A percentile compares a stretch with the other conserved stretches of the same genome.
These are phyloP conservation scores for Cartodere bifasciata DNA, from an alignment of 2,888 invertebrate species.

Conservation along the genomic window DNA sequence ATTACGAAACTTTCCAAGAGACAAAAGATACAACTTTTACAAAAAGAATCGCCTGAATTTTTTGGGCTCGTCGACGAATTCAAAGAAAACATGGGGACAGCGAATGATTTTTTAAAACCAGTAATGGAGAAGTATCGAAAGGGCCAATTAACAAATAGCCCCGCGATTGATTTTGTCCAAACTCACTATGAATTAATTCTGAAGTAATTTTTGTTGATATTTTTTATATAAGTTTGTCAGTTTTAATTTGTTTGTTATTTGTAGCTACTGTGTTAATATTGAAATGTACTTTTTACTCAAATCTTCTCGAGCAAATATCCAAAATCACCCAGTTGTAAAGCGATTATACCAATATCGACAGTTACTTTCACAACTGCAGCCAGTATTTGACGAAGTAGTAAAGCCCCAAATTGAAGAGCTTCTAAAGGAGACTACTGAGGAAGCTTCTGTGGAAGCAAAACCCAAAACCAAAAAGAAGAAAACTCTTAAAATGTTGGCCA, in stretches of 20 bases:
- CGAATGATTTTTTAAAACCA: constrained; percentile 53
- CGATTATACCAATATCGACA: constrained; percentile 70
- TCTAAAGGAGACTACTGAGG: constrained; percentile 32
- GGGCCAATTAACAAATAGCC: constrained; percentile 48
- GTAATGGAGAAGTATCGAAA: constrained; percentile 49
- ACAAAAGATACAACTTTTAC: constrained; percentile 62
- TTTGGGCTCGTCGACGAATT: constrained; percentile 65
- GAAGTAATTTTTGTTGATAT: constrained; percentile 33
- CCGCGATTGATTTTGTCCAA: constrained; percentile 57
- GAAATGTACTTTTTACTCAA: constrained; percentile 77
- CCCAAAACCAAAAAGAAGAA: constrained; percentile 31
- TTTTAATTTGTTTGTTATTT: constrained; percentile 11
- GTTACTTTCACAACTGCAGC: constrained; percentile 59
- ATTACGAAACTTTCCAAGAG: constrained; percentile 60
- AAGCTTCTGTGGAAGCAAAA: constrained; percentile 1
- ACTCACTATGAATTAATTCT: constrained; percentile 35
- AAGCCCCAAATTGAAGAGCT: constrained; percentile 55
- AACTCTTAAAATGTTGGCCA: constrained; percentile 28
- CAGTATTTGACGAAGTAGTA: constrained; percentile 53
- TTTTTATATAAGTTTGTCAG: neutral
- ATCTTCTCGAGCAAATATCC: constrained; percentile 55
- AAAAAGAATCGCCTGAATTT: constrained; percentile 83
- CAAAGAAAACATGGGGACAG: constrained; percentile 48
- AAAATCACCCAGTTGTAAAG: constrained; percentile 82
- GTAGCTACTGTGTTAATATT: constrained; percentile 78